Base-by-base conservation (phyloP, 2,888 invertebrate genomes). In the Stramonita haemastoma region DNA sequence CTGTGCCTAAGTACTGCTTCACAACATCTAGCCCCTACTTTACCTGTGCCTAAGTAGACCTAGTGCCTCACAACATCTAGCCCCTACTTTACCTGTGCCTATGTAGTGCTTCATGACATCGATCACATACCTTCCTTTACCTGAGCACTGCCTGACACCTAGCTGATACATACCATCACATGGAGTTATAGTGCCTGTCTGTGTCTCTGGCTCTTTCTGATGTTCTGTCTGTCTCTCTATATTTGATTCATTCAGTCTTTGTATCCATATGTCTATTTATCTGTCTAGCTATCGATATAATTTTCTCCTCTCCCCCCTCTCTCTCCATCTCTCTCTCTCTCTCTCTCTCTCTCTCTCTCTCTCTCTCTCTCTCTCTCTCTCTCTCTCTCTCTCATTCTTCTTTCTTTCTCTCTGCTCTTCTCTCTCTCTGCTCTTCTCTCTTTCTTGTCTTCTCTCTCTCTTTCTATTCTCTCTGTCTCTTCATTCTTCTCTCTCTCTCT, bases 261-360 rank as follows among this genome's bases (percentile, higher is more conserved):
- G 26, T 73, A 73, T n/a, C 22, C 26, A n/a, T 73, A 6, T 26
- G 19, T 6, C 73, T 6, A 6, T 73, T 15, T 15, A 15, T 73
- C 13, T 73, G 6, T 73, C 17, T 73, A n/a, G n/a, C n/a, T n/a
- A n/a, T n/a, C n/a, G n/a, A n/a, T n/a, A n/a, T n/a, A n/a, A n/a
- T n/a, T n/a, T n/a, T n/a, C 73, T 22, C 11, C n/a, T 32, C 26
- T 32, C 32, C 87, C 87, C 73, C 46, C 77, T 87, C 83, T 60
- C 29, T 57, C 57, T 70, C 83, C 86, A 46, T 70, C 56, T 57
- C 87, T 89, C 73, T 70, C 70, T 87, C 89, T 87, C 84, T 34
- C 81, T 79, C 86, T 56, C 66, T 77, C 66, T 73, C 5, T 73
- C 60, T 32, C 66, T 86, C 70, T 89, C 29, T 86, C 66, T 77